These are phyloP conservation scores for Papilio elwesi DNA, from an alignment of 2,888 invertebrate genomes.

Conservation along the genomic window DNA sequence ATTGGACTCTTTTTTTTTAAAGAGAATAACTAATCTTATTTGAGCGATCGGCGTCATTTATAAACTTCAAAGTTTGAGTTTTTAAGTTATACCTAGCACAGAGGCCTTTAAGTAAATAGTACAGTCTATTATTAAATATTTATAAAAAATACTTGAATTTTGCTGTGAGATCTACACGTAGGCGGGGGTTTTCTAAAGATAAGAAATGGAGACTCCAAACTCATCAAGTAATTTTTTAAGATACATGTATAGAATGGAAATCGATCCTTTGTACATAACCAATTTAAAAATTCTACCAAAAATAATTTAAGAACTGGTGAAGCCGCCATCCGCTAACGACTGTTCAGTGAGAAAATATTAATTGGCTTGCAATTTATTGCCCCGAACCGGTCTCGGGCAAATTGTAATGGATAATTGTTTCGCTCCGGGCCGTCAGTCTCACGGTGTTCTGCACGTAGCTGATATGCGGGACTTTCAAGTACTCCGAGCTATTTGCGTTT, in stretches of 20 bases:
- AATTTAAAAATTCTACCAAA: constrained; percentile 11
- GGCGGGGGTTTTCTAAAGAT: too few relatives aligned
- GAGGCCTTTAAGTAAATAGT: too few relatives aligned
- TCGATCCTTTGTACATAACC: not conserved
- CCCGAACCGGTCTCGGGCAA: constrained; percentile 40
- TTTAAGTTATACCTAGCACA: too few relatives aligned
- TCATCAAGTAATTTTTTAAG: not conserved
- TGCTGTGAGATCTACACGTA: too few relatives aligned
- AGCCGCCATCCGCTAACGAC: constrained; percentile 55
- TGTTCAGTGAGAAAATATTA: constrained; percentile 64
- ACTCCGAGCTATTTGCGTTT: constrained; percentile 29
- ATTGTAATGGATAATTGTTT: constrained; percentile 54
- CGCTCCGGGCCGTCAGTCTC: constrained; percentile 47
- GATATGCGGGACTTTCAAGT: constrained; percentile 35
- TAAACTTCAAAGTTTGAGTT: too few relatives aligned
- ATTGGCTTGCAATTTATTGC: constrained; percentile 62
- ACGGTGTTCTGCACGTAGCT: constrained; percentile 39
- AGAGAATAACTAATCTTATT: too few relatives aligned
- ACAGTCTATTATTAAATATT: too few relatives aligned
- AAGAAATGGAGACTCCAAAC: too few relatives aligned
- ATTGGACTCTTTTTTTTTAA: too few relatives aligned
- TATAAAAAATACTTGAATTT: too few relatives aligned
- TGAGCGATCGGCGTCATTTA: too few relatives aligned
- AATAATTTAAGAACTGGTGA: not conserved
- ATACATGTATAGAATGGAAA: not conserved